phyloP scores from a whole-genome alignment of 1,140 invertebrate genomes.

The Cyphomyrmex costatus region DNA sequence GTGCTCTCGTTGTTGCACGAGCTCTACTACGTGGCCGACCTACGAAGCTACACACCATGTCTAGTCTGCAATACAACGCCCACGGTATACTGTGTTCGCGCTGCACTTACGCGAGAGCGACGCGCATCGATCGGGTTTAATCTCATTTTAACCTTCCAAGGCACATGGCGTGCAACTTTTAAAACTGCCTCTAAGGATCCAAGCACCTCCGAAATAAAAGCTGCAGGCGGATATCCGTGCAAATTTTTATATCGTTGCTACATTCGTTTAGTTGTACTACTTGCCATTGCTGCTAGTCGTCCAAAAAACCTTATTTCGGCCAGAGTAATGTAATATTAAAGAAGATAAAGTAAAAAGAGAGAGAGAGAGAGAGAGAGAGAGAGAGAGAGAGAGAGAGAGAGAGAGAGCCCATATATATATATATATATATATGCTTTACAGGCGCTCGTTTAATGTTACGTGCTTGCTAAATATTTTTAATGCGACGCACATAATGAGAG shows the following conservation, averaged over 20 bases:
- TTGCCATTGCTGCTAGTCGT: neutral
- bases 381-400: neutral
- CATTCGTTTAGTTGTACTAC: conserved; percentile 21
- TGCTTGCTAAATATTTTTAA: conserved; percentile 48
- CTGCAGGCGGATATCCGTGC: neutral
- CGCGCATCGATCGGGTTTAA: conserved; percentile 53
- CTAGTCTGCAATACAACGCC: conserved; percentile 33
- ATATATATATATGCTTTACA: too few species aligned
- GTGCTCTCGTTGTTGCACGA: conserved; percentile 66
- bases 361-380: too few species aligned
- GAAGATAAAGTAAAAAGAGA: neutral
- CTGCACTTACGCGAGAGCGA: conserved; percentile 44
- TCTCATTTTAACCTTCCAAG: conserved; percentile 44
- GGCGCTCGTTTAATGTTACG: conserved; percentile 35
- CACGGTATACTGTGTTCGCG: conserved; percentile 16
- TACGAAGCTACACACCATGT: conserved; percentile 48
- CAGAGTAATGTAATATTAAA: conserved; percentile 31
- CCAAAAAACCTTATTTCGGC: neutral
- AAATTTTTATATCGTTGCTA: conserved; percentile 25
- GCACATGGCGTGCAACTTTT: neutral
- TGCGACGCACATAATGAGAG: neutral
- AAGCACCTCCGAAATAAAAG: conserved; percentile 26
- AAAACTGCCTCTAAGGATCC: conserved; percentile 18
- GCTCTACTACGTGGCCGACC: conserved; percentile 51
- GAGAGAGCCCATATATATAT: neutral